phyloP scores from a whole-genome alignment of 2,797 vertebrate genomes.

The Salmo trutta region DNA sequence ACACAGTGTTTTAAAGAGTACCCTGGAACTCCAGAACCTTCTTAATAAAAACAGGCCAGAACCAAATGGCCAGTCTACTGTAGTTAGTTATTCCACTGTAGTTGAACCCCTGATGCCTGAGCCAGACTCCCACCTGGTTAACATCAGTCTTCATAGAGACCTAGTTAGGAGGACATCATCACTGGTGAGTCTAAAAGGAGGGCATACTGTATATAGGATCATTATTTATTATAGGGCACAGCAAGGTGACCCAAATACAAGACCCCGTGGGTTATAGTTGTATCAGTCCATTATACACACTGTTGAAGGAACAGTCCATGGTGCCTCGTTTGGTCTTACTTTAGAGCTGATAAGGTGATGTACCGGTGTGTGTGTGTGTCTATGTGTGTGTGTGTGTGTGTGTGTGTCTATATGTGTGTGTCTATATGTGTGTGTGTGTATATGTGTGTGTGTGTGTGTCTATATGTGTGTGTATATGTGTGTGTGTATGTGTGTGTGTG shows the following conservation, averaged over 20 bases:
- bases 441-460: background rate
- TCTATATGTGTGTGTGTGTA: background rate
- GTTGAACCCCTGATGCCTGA: conserved; percentile 41
- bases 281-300: background rate
- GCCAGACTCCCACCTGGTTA: background rate
- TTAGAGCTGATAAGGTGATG: background rate
- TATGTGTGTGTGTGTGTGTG: background rate
- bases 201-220: background rate
- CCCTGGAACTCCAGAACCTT: background rate
- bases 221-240: background rate
- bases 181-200: too few relatives aligned
- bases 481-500: too few relatives aligned
- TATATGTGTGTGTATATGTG: rapidly evolving
- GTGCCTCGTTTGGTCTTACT: too few relatives aligned
- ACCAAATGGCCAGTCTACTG: background rate
- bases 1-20: background rate
- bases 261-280: background rate
- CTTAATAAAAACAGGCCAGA: conserved; percentile 23
- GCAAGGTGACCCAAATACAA: background rate
- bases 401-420: background rate
- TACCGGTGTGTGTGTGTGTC: too few relatives aligned
- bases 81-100: conserved; percentile 15
- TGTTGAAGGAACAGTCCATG: too few relatives aligned
- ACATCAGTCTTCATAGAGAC: too few relatives aligned
- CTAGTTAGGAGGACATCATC: too few relatives aligned